phyloP scores from a whole-genome alignment of 2,888 invertebrate species.

The Idaea biselata region DNA sequence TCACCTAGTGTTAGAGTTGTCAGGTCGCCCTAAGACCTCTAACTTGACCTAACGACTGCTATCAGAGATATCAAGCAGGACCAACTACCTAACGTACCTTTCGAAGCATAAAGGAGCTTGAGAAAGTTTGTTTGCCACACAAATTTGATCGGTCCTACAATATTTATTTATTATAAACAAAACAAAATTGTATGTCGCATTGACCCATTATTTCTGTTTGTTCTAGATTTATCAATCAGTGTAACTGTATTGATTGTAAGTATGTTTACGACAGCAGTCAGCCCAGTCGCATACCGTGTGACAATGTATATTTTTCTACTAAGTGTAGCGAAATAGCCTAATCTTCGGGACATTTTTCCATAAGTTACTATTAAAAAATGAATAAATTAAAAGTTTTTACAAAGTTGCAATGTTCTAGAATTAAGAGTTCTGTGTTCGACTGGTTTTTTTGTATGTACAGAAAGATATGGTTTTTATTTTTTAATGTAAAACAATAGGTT shows the following conservation, averaged over 20 bases:
- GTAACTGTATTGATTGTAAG: slow-evolving; percentile 14
- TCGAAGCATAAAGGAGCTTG: too few species aligned
- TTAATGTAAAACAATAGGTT: slow-evolving; percentile 20
- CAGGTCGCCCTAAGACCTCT: too few species aligned
- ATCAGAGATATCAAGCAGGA: too few species aligned
- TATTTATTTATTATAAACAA: too few species aligned
- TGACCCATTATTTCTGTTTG: background rate
- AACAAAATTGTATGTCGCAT: too few species aligned
- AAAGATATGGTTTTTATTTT: slow-evolving; percentile 40
- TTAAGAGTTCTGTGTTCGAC: slow-evolving; percentile 53
- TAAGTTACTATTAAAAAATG: slow-evolving; percentile 46
- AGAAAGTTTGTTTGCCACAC: too few species aligned
- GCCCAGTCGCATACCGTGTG: slow-evolving; percentile 45
- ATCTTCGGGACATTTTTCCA: slow-evolving; percentile 63
- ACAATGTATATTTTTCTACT: slow-evolving; percentile 77
- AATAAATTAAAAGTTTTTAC: slow-evolving; percentile 43
- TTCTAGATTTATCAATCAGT: background rate
- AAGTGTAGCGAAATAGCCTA: background rate
- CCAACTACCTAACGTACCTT: too few species aligned
- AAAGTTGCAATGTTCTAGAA: slow-evolving; percentile 61
- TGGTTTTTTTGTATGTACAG: slow-evolving; percentile 57
- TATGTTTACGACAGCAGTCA: slow-evolving; percentile 17
- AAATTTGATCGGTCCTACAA: too few species aligned
- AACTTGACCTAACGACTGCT: too few species aligned
- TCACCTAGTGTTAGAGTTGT: too few species aligned